Conservation (phyloP, 2,113 vertebrate species). For the Pangasianodon hypophthalmus region DNA sequence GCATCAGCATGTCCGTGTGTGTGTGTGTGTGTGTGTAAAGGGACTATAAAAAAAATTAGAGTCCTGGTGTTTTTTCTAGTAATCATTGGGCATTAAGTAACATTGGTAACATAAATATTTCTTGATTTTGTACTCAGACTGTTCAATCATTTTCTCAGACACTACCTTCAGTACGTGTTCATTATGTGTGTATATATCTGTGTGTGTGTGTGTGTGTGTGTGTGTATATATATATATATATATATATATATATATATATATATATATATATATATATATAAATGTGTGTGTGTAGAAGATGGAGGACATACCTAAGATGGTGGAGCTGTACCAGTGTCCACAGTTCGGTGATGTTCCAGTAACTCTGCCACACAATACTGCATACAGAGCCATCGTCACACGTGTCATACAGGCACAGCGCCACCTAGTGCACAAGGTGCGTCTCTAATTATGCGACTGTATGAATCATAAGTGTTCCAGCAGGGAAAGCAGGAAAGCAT, state of each 20-base stretch:
- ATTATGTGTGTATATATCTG: not conserved
- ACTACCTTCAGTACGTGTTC: not conserved
- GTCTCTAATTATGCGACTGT: not conserved
- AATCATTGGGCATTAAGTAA: too few relatives aligned
- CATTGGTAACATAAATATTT: not conserved
- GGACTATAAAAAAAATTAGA: too few relatives aligned
- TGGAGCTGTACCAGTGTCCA: slow-evolving; percentile 61
- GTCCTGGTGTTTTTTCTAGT: too few relatives aligned
- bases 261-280: too few relatives aligned
- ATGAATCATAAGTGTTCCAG: not conserved
- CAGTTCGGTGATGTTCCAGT: slow-evolving; percentile 50
- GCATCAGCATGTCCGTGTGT: not conserved
- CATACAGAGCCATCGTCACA: slow-evolving; percentile 58
- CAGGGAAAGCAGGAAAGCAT: not conserved
- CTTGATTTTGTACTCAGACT: not conserved
- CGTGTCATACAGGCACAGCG: slow-evolving; percentile 66
- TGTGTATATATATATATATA: not conserved
- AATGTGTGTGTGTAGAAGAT: slow-evolving; percentile 44
- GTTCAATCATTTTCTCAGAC: not conserved
- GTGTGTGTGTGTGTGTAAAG: not conserved
- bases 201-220: slow-evolving; percentile 1
- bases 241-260: too few relatives aligned
- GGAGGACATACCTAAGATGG: slow-evolving; percentile 60
- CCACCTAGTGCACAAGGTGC: slow-evolving; percentile 55
- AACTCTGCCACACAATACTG: slow-evolving; percentile 60